These are phyloP conservation scores for Myocastor coypus DNA, from an alignment of 2,113 vertebrate genomes.

Conservation along the genomic window DNA sequence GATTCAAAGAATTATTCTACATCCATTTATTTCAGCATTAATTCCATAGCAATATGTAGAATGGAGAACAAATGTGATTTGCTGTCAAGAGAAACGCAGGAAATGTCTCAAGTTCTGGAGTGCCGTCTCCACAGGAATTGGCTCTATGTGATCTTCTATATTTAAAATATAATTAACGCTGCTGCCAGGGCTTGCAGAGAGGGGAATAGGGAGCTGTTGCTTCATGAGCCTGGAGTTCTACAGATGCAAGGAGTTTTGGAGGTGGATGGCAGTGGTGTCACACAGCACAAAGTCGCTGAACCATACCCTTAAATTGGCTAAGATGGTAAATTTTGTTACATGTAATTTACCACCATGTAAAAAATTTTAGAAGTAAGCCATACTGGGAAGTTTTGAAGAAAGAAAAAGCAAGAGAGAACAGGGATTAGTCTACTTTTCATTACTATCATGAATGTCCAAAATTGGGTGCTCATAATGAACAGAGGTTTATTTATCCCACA, in stretches of 20 bases:
- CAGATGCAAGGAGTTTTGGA: not conserved
- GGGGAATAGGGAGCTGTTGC: not conserved
- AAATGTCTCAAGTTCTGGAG: not conserved
- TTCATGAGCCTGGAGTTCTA: not conserved
- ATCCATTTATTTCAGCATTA: conserved; percentile 33
- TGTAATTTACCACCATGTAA: not conserved
- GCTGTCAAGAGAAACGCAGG: not conserved
- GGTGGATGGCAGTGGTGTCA: not conserved
- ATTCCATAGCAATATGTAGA: conserved; percentile 40
- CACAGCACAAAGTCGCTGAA: not conserved
- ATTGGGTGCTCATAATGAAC: not conserved
- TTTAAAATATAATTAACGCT: conserved; percentile 16
- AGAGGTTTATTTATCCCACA: not conserved
- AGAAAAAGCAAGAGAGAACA: not conserved
- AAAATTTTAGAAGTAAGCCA: not conserved
- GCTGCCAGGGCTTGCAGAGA: not conserved
- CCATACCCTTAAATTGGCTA: not conserved
- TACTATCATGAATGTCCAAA: not conserved
- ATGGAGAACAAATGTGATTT: conserved; percentile 41
- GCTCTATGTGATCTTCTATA: not conserved
- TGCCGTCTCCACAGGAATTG: not conserved
- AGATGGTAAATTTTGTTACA: not conserved
- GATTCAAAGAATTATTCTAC: conserved; percentile 32
- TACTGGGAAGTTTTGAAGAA: not conserved
- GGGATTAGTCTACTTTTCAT: not conserved